Conservation (phyloP, 2,113 vertebrate genomes). For the Protobothrops flavoviridis region DNA sequence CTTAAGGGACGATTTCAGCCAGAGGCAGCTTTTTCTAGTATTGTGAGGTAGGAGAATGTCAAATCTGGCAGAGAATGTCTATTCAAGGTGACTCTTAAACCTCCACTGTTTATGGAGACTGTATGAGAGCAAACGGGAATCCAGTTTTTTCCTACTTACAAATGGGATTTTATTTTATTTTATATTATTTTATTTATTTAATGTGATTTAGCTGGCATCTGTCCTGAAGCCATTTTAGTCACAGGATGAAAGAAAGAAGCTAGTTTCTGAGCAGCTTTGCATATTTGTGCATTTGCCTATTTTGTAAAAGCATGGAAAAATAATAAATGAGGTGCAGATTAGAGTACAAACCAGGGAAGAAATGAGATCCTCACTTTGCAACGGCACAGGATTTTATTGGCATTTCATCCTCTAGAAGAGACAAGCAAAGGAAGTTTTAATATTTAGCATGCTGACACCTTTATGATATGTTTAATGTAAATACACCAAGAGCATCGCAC, state of each 20-base stretch:
- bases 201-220: background rate
- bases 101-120: background rate
- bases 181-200: background rate
- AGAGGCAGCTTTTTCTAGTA: background rate
- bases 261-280: background rate
- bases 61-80: too few species aligned
- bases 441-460: background rate
- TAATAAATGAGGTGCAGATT: background rate
- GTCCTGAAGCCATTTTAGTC: background rate
- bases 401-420: background rate
- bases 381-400: background rate
- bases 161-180: background rate
- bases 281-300: background rate
- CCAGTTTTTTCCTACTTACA: background rate
- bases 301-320: background rate
- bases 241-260: background rate
- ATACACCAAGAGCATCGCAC: background rate
- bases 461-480: background rate
- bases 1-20: background rate
- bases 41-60: background rate
- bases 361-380: background rate
- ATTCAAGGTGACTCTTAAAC: background rate
- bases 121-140: background rate
- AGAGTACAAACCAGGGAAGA: background rate
- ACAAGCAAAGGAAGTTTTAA: background rate